A percentile compares a stretch with the other conserved stretches of the same genome.
These are phyloP conservation scores for Argyresthia goedartella DNA, from an alignment of 2,888 invertebrate genomes.

Conservation along the genomic window DNA sequence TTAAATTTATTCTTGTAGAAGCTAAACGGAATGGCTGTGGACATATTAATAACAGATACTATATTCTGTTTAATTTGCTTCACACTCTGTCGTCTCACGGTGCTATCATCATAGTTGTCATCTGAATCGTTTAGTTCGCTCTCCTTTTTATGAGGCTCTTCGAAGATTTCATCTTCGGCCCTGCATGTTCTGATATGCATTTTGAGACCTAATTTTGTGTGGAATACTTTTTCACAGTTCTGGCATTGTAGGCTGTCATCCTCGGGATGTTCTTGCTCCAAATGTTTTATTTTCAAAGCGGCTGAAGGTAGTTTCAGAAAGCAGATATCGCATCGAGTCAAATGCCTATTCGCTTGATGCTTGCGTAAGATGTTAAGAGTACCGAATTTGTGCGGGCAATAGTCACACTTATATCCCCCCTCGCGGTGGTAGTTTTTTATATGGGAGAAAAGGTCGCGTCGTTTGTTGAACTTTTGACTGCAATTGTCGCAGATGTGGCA, in stretches of 20 bases:
- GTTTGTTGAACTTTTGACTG: slow-evolving; percentile 55
- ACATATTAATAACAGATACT: slow-evolving; percentile 55
- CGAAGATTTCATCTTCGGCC: slow-evolving; percentile 30
- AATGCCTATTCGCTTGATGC: slow-evolving; percentile 47
- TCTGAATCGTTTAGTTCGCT: slow-evolving; percentile 39
- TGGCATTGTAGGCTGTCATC: slow-evolving; percentile 50
- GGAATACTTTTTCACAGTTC: slow-evolving; percentile 49
- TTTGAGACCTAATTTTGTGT: slow-evolving; percentile 51
- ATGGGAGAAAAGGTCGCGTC: slow-evolving; percentile 52
- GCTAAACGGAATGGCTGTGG: slow-evolving; percentile 59
- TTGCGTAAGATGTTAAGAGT: slow-evolving; percentile 52
- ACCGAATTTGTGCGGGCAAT: slow-evolving; percentile 43
- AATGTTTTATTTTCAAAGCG: slow-evolving; percentile 49
- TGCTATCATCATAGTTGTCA: slow-evolving; percentile 38
- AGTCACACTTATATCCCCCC: slow-evolving; percentile 51
- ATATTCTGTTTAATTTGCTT: slow-evolving; percentile 57
- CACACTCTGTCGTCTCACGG: slow-evolving; percentile 41
- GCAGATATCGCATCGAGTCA: slow-evolving; percentile 48
- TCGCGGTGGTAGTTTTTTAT: slow-evolving; percentile 60
- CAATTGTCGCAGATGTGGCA: slow-evolving; percentile 55
- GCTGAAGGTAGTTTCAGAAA: slow-evolving; percentile 50
- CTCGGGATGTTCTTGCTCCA: slow-evolving; percentile 53
- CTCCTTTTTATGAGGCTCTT: slow-evolving; percentile 40
- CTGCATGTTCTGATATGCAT: slow-evolving; percentile 57
- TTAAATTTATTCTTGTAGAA: slow-evolving; percentile 62